Base-by-base conservation (phyloP, 1,140 invertebrate species). In the Archegozetes longisetosus region DNA sequence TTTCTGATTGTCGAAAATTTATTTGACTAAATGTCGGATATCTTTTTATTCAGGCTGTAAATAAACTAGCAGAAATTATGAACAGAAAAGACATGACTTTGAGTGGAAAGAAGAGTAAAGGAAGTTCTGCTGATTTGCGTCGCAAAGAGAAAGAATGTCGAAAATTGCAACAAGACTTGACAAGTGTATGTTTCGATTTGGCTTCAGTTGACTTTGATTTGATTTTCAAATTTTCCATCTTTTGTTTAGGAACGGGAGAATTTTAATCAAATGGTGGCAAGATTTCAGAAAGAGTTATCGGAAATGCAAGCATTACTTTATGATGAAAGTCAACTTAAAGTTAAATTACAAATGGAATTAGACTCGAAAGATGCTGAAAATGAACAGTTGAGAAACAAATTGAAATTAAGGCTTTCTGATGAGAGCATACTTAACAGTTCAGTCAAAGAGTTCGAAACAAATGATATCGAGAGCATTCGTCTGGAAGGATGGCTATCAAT, bases 61-160 rank as follows among this genome's bases (percentile, higher is more conserved):
- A 95, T 73, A 98, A 98, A 71, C 76, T 98, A 50, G 88, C 91
- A 3, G 92, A 98, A 74, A 88, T 98, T 24, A 90, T 97, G 86
- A 92, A 93, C 69, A 78, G 85, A 48, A 91, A 89, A 73, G 88
- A 89, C 68, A 68, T 66, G 61, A 67, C 58, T n/a, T 53, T 62
- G 53, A 55, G 64, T 47, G 63, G 82, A 27, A 63, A 66, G 79
- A 79, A 68, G 76, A 84, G 76, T 57, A 75, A 71, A 62, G 68
- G 51, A 51, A 69, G 65, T 75, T 82, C 83, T 0, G 81, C 80
- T 3, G 86, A 90, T 70, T 68, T 90, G 27, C 78, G 84, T 58
- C 86, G 88, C 67, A 94, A 93, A 68, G 94, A 97, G 68, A 94
- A 94, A 71, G 93, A 98, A 72, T 87, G 86, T 72, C 80, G 91